Base-by-base conservation (phyloP, 2,888 invertebrate species). In the Hirtodrosophila alboralis region DNA sequence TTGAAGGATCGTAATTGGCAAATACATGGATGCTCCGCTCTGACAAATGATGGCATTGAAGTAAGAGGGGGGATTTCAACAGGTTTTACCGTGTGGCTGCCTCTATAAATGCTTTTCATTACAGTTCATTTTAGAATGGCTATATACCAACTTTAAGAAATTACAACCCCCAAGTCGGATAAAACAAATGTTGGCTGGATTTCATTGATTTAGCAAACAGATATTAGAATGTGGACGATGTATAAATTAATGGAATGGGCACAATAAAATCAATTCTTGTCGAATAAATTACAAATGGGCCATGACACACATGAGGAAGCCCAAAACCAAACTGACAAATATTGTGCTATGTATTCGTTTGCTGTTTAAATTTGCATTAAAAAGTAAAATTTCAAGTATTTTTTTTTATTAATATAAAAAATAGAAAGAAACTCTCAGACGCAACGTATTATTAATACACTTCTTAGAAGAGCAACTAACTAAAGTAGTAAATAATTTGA, bases 1-100 rank as follows among this genome's bases (percentile, higher is more conserved):
- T 95, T 99, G 61, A 94, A 97, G 75, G 97, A 98, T 87, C 93
- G 98, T 30, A 94, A 95, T 13, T 99, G 99, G 99, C 98, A 98
- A 91, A 98, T 99, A 66, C 98, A 98, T 87, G 95, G 97, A 0
- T 99, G 99, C 86, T 96, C 96, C 1, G 98, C 98, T 0, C 93
- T 94, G 0, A 94, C 95, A 30, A 96, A 96, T 1, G 96, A 95
- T 68, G 99, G 99, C 4, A 94, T 99, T 0, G 95, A 96, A 92
- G 97, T 97, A 86, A 96, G 96, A 4, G 94, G 4, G 8, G 1
- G 13, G n/a, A n/a, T 4, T n/a, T 1, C 7, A 13, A n/a, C 10
- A 1, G 9, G 3, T n/a, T n/a, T 10, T 12, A 6, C 7, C 3
- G 13, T 1, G 9, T 1, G 13, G 0, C 8, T 5, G 12, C 1